These are phyloP conservation scores for Eurystomus glaucurus DNA, from an alignment of 2,797 vertebrate genomes.

Conservation along the genomic window DNA sequence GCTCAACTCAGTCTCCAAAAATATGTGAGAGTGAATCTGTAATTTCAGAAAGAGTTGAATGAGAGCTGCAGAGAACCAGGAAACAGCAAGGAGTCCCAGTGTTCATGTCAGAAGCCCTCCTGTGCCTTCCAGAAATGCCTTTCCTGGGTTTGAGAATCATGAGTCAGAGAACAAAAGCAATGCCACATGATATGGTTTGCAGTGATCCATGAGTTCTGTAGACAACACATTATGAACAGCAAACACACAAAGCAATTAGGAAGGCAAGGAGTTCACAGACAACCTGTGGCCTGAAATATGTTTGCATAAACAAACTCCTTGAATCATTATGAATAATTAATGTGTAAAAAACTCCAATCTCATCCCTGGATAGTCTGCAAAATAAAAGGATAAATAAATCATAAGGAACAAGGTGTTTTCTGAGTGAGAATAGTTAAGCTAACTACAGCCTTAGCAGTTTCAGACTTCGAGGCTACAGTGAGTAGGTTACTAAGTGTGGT, in stretches of 20 bases:
- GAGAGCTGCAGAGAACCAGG: neutral
- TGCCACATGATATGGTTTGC: neutral
- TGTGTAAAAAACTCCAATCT: neutral
- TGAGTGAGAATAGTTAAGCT: conserved; percentile 33
- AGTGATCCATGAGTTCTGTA: neutral
- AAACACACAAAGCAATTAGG: neutral
- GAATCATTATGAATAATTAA: neutral
- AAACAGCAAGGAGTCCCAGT: neutral
- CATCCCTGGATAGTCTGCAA: neutral
- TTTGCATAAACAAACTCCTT: conserved; percentile 17
- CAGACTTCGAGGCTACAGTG: neutral
- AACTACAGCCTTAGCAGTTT: conserved; percentile 28
- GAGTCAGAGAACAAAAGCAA: neutral
- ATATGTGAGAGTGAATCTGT: accelerated
- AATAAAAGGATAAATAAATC: conserved; percentile 34
- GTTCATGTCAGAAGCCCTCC: neutral
- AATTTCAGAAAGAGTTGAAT: neutral
- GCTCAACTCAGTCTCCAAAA: neutral
- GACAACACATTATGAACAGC: neutral
- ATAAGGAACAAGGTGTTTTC: conserved; percentile 40
- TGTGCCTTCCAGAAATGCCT: neutral
- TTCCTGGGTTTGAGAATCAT: neutral
- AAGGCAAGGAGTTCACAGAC: neutral
- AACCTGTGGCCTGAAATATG: neutral
- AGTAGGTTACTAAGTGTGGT: conserved; percentile 5